Percentiles rank a stretch among this genome's conserved stretches.
These are phyloP conservation scores for Drymodes brunneopygia DNA, from an alignment of 2,113 vertebrate species.

Conservation along the genomic window DNA sequence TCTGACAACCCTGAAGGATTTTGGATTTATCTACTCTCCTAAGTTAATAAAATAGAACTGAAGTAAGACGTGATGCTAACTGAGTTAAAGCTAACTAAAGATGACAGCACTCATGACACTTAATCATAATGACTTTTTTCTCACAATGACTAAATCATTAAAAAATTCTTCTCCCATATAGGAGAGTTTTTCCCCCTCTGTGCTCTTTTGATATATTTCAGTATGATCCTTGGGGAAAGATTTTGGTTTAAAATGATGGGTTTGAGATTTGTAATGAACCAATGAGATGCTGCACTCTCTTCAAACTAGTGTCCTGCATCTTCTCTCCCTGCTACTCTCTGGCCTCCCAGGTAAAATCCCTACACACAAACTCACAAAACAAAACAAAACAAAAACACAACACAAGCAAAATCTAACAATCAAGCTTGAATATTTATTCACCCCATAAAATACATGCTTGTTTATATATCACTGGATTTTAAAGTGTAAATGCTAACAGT, in stretches of 20 bases:
- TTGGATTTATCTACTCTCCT: neutral
- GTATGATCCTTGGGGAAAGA: neutral
- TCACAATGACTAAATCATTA: neutral
- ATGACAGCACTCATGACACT: neutral
- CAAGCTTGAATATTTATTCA: neutral
- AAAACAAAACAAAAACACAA: neutral
- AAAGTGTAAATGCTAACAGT: neutral
- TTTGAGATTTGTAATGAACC: neutral
- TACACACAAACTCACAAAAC: neutral
- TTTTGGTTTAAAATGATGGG: neutral
- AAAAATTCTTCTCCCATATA: neutral
- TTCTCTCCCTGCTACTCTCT: neutral
- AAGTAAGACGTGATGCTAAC: neutral
- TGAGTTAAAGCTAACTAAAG: neutral
- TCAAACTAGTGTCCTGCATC: neutral
- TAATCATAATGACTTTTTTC: neutral
- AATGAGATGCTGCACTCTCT: neutral
- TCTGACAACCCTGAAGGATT: neutral
- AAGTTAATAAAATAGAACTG: neutral
- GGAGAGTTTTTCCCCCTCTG: fast-evolving
- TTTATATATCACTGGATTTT: neutral
- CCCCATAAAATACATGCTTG: neutral
- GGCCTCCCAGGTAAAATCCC: neutral
- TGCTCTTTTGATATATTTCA: neutral
- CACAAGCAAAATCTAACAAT: neutral